Base-by-base conservation (phyloP, 2,888 invertebrate genomes). In the Mythimna loreyi region DNA sequence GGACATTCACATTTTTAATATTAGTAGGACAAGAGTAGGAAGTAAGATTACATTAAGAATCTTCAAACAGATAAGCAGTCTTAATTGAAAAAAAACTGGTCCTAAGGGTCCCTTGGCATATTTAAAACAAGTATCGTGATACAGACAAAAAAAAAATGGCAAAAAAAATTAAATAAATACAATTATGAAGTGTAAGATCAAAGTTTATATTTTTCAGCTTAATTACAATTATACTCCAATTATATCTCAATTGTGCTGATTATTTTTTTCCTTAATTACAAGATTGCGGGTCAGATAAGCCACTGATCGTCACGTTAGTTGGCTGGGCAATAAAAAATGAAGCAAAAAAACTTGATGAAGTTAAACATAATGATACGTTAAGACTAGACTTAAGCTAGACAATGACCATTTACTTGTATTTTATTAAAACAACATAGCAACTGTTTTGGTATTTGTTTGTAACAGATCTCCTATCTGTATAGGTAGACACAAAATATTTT, bases 251-350 rank as follows among this genome's bases (percentile, higher is more conserved):
- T 53, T 55, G 5, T n/a, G 23, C 21, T 65, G 3, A 11, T 72
- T 7, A 19, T 21, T 62, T 59, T 65, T 61, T 61, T 16, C 9
- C 19, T 56, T 43, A 33, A 49, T 25, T 21, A 50, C 2, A 66
- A 63, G 80, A 79, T 79, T 60, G 67, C 68, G 36, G 52, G 9
- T 5, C 7, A 30, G 75, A 75, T 75, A 62, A 67, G 50, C 9
- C 13, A 78, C 40, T 59, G 53, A 45, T 55, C 59, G 13, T 52
- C n/a, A n/a, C 50, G 45, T 36, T 23, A 25, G 33, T 40, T n/a
- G 4, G 25, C 28, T 16, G 23, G 25, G 52, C 8, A 19, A 28
- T 21, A 55, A 45, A 47, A 21, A 62, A 45, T 16, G 1, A 5
- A 0, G 1, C 19, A 40, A 72, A 50, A 55, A 69, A 57, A 43